These are phyloP conservation scores for Diaperis boleti DNA, from an alignment of 2,888 invertebrate species.

Conservation along the genomic window DNA sequence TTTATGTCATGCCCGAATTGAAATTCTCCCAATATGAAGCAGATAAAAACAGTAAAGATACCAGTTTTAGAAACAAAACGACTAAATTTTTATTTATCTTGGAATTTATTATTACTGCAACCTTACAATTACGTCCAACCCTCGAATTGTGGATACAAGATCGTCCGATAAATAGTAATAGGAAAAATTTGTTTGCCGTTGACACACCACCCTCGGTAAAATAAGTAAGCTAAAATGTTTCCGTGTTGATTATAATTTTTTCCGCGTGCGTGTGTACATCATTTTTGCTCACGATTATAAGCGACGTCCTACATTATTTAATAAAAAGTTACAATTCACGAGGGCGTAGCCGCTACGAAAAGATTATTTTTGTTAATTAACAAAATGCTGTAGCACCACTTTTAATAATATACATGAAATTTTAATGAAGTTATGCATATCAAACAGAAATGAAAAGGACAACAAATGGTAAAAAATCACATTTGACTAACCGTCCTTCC, in stretches of 20 bases:
- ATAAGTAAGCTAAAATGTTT: conserved; percentile 29
- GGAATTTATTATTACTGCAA: conserved; percentile 6
- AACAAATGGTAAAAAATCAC: too few relatives aligned
- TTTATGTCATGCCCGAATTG: neutral
- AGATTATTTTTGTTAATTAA: too few relatives aligned
- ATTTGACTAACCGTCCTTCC: too few relatives aligned
- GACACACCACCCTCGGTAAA: conserved; percentile 31
- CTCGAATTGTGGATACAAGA: neutral
- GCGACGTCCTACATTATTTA: conserved; percentile 1
- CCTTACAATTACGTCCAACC: too few relatives aligned
- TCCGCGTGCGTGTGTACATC: conserved; percentile 17
- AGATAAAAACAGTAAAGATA: too few relatives aligned
- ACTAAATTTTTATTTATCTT: conserved; percentile 2
- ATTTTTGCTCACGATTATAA: conserved; percentile 9
- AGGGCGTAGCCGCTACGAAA: too few relatives aligned
- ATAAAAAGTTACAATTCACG: too few relatives aligned
- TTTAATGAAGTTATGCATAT: too few relatives aligned
- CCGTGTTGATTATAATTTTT: conserved; percentile 27
- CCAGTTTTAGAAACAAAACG: too few relatives aligned
- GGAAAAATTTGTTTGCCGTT: conserved; percentile 12
- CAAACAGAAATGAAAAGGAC: too few relatives aligned
- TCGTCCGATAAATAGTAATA: conserved; percentile 9
- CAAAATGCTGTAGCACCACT: too few relatives aligned
- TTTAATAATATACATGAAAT: too few relatives aligned
- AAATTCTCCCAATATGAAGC: neutral